phyloP scores from a whole-genome alignment of 1,140 invertebrate species.

The Lepidurus apus region DNA sequence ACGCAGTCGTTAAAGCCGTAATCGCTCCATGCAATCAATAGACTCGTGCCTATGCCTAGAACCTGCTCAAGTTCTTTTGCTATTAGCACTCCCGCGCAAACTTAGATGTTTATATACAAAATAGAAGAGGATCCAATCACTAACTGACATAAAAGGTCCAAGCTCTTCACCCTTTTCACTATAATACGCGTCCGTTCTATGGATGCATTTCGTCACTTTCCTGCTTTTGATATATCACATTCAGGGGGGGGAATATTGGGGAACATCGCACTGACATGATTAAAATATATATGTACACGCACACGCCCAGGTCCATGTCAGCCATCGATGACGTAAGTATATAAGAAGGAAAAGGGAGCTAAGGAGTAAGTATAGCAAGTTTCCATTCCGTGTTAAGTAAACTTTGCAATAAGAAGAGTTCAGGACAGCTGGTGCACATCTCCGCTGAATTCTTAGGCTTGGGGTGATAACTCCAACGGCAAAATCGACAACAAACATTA shows the following conservation, averaged over 20 bases:
- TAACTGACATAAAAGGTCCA: no score
- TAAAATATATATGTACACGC: constrained; percentile 4
- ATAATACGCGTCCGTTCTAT: no score
- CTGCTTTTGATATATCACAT: constrained; percentile 7
- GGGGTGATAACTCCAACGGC: not conserved
- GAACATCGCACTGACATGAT: constrained; percentile 4
- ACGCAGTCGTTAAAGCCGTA: not conserved
- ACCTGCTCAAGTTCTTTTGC: not conserved
- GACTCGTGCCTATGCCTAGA: not conserved
- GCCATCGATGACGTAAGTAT: not conserved
- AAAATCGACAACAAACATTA: constrained; percentile 49
- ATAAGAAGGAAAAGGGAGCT: not conserved
- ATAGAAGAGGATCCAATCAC: no score
- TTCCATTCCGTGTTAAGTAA: not conserved
- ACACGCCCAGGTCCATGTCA: not conserved
- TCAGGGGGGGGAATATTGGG: not conserved
- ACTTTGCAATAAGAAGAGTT: not conserved
- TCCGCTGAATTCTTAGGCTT: not conserved
- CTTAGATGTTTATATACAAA: not conserved
- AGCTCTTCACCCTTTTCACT: no score
- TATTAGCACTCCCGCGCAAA: not conserved
- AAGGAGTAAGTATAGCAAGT: not conserved
- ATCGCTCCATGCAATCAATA: not conserved
- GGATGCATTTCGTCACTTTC: not conserved
- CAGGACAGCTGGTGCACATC: not conserved